Percentiles rank a stretch among this genome's conserved stretches.
Conservation (phyloP, 2,797 vertebrate species). For the Petrocephalus sullivani region DNA sequence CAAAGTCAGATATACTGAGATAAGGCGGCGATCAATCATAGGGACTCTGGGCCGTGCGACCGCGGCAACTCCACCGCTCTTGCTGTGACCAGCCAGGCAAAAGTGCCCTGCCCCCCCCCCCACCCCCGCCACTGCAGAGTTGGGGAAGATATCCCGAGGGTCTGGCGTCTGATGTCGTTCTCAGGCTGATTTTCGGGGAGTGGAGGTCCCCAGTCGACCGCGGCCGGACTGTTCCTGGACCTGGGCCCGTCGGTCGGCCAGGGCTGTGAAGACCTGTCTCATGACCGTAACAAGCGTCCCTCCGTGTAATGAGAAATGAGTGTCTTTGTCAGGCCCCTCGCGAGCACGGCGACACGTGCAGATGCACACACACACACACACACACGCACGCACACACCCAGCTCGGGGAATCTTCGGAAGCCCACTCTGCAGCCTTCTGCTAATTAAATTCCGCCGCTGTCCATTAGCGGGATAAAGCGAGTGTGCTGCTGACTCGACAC, state of each 20-base stretch:
- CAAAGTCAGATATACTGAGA: constrained; percentile 75
- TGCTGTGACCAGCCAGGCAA: constrained; percentile 62
- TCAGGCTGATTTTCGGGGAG: background rate
- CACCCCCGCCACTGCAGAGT: background rate
- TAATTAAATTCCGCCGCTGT: constrained; percentile 98
- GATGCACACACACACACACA: constrained; percentile 28
- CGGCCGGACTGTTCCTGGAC: background rate
- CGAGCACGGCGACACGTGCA: background rate
- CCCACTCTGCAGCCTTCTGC: constrained; percentile 78
- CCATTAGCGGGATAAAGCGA: constrained; percentile 96
- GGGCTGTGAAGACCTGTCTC: background rate
- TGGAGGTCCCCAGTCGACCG: background rate
- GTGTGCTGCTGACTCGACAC: constrained; percentile 89
- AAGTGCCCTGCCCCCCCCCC: constrained; percentile 40
- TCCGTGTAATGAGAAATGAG: background rate
- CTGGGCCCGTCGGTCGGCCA: background rate
- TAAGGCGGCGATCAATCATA: constrained; percentile 70
- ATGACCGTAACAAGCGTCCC: background rate
- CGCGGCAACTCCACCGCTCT: constrained; percentile 36
- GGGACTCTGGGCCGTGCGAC: constrained; percentile 50
- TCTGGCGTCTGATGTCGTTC: background rate
- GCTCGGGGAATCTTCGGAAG: constrained; percentile 47
- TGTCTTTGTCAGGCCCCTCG: background rate
- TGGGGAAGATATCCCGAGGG: constrained; percentile 7
- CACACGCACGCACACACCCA: constrained; percentile 10